Percentiles rank a stretch among this genome's conserved stretches.
Conservation (phyloP, 1,140 invertebrate genomes). For the Lepidurus apus region DNA sequence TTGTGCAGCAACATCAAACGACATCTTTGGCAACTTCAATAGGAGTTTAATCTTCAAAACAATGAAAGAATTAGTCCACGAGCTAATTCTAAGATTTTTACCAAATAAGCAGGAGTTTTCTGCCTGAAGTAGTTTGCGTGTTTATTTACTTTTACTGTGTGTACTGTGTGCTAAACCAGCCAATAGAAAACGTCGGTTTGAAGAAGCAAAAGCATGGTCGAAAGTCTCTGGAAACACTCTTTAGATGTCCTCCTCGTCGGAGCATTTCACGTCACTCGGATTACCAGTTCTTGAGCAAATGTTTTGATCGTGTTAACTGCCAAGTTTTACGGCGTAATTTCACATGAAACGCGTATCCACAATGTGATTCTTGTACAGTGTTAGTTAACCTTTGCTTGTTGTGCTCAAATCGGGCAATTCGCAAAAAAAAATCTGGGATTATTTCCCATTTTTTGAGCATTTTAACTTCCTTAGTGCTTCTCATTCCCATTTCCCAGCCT, state of each 20-base stretch:
- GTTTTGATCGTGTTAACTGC: constrained; percentile 1
- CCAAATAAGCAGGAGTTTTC: not conserved
- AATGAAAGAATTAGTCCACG: not conserved
- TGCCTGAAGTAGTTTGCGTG: not conserved
- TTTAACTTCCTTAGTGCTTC: not conserved
- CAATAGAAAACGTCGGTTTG: not conserved
- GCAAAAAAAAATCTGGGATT: not conserved
- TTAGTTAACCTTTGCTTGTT: not conserved
- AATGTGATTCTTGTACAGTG: not conserved
- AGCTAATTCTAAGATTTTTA: too few relatives aligned
- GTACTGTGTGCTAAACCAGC: not conserved
- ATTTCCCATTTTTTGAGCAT: not conserved
- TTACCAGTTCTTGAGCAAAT: constrained; percentile 32
- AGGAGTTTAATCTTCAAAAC: not conserved
- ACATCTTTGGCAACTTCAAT: constrained; percentile 50
- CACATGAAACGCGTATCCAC: not conserved
- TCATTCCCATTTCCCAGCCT: not conserved
- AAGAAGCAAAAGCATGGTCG: not conserved
- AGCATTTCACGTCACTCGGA: constrained; percentile 37
- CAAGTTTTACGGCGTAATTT: not conserved
- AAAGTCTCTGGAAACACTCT: constrained; percentile 37
- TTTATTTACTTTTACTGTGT: not conserved
- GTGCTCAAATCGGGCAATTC: too few relatives aligned
- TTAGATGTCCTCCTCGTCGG: constrained; percentile 39
- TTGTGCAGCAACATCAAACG: constrained; percentile 66